Percentiles rank a stretch among this genome's conserved stretches.
Evolutionary conservation across 2,797 vertebrate genomes (phyloP).

Genomic region (Manis javanica): DNA sequence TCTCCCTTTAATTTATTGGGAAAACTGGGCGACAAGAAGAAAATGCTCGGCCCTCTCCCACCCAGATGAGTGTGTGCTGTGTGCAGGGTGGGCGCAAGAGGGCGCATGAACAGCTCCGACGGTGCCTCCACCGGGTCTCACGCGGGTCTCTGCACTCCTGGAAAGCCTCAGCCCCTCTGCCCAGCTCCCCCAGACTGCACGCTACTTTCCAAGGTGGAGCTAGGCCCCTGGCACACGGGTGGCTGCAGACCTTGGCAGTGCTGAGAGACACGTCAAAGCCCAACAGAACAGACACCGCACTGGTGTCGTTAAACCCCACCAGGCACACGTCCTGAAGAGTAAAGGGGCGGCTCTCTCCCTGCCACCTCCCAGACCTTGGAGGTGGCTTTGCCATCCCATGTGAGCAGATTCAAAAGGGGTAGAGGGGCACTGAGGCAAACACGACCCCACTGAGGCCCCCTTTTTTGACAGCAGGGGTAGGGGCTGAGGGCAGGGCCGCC

Average conservation of each 20-base stretch:
- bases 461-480: neutral
- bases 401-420: neutral
- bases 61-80: accelerated
- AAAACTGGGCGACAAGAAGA: neutral
- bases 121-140: neutral
- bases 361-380: neutral
- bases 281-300: neutral
- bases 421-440: neutral
- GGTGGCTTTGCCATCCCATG: accelerated
- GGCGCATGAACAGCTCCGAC: neutral
- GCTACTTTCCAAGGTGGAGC: neutral
- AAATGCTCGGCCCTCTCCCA: neutral
- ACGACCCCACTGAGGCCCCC: accelerated
- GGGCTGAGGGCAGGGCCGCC: neutral
- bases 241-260: neutral
- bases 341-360: neutral
- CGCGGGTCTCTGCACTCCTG: accelerated
- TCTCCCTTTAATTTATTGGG: neutral
- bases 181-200: neutral
- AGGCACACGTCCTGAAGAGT: neutral
- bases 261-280: neutral
- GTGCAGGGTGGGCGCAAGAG: accelerated
- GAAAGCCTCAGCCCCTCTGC: neutral
- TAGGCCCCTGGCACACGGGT: accelerated
- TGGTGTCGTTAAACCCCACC: neutral